Evolutionary conservation across 2,113 vertebrate genomes (phyloP).

Genomic region (Cryptotis parvus): DNA sequence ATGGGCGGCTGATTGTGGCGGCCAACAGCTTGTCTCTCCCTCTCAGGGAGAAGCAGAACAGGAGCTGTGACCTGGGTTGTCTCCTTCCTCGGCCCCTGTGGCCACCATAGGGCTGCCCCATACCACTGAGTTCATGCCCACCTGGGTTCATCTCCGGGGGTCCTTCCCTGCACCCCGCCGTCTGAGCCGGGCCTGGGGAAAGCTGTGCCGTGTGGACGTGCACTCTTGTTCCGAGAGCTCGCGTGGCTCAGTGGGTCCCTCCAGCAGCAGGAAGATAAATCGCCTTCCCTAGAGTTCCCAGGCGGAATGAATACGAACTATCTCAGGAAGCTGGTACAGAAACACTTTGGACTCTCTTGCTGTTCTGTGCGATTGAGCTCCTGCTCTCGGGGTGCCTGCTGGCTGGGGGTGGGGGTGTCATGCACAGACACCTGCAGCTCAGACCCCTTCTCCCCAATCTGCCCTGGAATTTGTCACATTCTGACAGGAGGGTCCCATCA

Average conservation of each 20-base stretch:
- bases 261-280: constrained; percentile 81
- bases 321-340: constrained; percentile 49
- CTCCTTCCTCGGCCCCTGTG: background rate
- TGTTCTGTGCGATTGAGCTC: constrained; percentile 1
- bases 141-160: background rate
- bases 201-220: background rate
- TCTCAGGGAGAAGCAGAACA: constrained; percentile 28
- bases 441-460: background rate
- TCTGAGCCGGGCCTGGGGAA: background rate
- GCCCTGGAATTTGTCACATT: constrained; percentile 36
- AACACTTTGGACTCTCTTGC: background rate
- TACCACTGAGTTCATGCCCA: constrained; percentile 39
- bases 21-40: background rate
- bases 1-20: constrained; percentile 53
- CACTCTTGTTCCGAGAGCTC: background rate
- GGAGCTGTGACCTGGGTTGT: background rate
- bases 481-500: too few relatives aligned
- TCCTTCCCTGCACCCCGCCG: background rate
- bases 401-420: background rate
- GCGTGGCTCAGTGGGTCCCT: background rate
- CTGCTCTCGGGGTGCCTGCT: background rate
- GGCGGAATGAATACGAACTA: constrained; percentile 81
- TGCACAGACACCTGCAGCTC: background rate
- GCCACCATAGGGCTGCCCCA: background rate
- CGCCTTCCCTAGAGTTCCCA: constrained; percentile 79